These are phyloP conservation scores for Machimus atricapillus DNA, from an alignment of 2,888 invertebrate genomes.

Conservation along the genomic window DNA sequence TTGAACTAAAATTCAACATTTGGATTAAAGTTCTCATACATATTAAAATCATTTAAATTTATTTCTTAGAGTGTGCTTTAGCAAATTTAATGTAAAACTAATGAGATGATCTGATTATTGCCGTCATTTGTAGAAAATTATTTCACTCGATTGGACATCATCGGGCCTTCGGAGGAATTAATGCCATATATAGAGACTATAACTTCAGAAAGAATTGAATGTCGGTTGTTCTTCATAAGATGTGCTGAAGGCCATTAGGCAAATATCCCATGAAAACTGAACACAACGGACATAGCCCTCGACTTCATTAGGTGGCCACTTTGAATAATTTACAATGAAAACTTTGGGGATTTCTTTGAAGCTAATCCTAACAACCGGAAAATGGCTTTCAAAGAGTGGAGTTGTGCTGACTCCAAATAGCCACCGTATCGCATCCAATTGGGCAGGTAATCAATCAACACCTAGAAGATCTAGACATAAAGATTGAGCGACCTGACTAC, in stretches of 20 bases:
- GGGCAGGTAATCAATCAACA: constrained; percentile 25
- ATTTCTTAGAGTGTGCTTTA: too few relatives aligned
- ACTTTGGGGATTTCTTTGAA: not conserved
- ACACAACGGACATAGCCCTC: not conserved
- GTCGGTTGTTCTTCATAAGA: not conserved
- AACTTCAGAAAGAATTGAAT: not conserved
- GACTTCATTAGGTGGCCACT: constrained; percentile 1
- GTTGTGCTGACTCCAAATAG: constrained; percentile 8
- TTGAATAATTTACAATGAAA: not conserved
- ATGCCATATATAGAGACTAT: not conserved
- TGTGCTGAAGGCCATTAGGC: not conserved
- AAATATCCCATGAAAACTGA: constrained; percentile 16
- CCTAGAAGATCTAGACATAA: not conserved
- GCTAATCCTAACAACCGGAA: constrained; percentile 29
- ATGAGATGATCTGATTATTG: too few relatives aligned
- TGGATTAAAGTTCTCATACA: too few relatives aligned
- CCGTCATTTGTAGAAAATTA: too few relatives aligned
- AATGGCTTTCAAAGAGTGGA: constrained; percentile 3
- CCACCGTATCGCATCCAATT: constrained; percentile 1
- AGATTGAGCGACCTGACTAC: not conserved
- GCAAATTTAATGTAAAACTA: too few relatives aligned
- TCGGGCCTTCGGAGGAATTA: not conserved
- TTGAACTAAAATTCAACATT: too few relatives aligned
- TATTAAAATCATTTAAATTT: too few relatives aligned
- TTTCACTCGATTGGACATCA: too few relatives aligned